A percentile compares a stretch with the other conserved stretches of the same genome.
These are phyloP conservation scores for Platysternon megacephalum DNA, from an alignment of 2,113 vertebrate genomes.

Conservation along the genomic window DNA sequence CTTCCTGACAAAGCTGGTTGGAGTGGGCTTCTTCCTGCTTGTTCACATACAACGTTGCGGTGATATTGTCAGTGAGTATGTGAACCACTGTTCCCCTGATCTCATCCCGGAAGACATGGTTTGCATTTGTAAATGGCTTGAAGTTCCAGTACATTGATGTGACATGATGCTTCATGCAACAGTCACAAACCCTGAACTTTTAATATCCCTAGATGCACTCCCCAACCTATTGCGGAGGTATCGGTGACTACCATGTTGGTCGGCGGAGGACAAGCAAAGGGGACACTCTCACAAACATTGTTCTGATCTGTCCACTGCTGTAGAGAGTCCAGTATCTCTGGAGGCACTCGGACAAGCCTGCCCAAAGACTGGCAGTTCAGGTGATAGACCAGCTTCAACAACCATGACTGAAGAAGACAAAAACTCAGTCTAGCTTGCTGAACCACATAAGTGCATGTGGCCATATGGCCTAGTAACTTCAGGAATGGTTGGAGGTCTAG, in stretches of 20 bases:
- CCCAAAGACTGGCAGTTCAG: neutral
- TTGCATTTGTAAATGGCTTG: neutral
- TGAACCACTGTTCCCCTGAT: neutral
- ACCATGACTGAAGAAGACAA: neutral
- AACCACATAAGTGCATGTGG: neutral
- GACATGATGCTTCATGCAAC: neutral
- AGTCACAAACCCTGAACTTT: neutral
- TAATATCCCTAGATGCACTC: neutral
- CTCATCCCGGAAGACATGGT: neutral
- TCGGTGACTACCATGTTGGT: neutral
- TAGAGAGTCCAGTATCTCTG: neutral
- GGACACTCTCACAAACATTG: neutral
- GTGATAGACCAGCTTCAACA: neutral
- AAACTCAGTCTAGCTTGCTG: neutral
- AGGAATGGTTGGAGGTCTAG: no score
- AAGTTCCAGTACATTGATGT: neutral
- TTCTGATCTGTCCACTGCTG: no score
- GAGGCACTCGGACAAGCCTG: no score
- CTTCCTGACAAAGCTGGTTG: neutral
- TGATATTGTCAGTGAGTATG: neutral
- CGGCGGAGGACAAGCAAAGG: neutral
- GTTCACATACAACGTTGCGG: no score
- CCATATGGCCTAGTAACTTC: no score
- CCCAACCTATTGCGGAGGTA: neutral
- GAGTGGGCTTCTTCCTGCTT: no score